phyloP scores from a whole-genome alignment of 2,888 invertebrate genomes.

The Ellobium chinense region DNA sequence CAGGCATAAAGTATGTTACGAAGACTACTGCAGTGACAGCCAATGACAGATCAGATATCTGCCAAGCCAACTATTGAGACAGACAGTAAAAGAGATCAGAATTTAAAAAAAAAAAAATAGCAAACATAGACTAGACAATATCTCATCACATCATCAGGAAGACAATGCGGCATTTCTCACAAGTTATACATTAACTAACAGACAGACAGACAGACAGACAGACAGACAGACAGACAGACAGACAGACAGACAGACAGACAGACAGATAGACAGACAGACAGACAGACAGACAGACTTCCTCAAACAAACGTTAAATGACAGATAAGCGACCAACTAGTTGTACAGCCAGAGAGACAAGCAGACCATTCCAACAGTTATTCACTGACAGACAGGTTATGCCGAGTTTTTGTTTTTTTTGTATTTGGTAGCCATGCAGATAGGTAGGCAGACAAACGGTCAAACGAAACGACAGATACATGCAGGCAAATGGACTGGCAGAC shows the following conservation, averaged over 20 bases:
- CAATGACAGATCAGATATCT: no score
- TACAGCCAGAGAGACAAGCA: neutral
- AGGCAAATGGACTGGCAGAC: conserved; percentile 4
- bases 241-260: neutral
- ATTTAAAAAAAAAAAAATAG: no score
- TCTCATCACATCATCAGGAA: no score
- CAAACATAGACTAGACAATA: no score
- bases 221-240: conserved; percentile 7
- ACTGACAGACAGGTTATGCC: neutral
- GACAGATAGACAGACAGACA: neutral
- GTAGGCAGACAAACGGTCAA: neutral
- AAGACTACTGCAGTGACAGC: no score
- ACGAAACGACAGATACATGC: neutral
- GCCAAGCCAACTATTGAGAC: no score
- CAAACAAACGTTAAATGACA: neutral
- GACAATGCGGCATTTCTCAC: no score
- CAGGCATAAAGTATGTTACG: no score
- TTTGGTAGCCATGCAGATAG: neutral
- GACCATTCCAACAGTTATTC: neutral
- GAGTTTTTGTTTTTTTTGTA: no score
- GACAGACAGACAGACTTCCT: conserved; percentile 6
- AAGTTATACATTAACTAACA: neutral
- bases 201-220: neutral
- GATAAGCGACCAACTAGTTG: no score
- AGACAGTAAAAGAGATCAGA: no score